Base-by-base conservation (phyloP, 2,113 vertebrate genomes). In the Aspiorhynchus laticeps region DNA sequence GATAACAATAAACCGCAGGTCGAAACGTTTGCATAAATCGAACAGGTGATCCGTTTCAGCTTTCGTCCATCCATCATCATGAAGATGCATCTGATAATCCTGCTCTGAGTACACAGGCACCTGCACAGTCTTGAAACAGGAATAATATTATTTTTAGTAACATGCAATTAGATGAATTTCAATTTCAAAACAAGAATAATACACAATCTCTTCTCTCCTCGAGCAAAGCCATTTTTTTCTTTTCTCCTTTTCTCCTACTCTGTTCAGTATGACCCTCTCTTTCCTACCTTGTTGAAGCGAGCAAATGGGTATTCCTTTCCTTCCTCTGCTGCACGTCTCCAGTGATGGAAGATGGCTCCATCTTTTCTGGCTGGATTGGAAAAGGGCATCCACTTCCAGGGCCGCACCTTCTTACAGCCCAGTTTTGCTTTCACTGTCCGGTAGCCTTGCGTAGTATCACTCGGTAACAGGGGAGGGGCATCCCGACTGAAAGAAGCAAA, bases 301-400 rank as follows among this genome's bases (percentile, higher is more conserved):
- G 98, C 97, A 74, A 99, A 99, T 9, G 98, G 98, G 88, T 99
- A 99, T 90, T 99, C 98, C 91, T 99, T 99, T 87, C 98, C 98
- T 89, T 99, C 98, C 84, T 99, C 98, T 10, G 98, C 97, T 56
- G 96, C 95, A 48, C 98, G 97, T 89, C 98, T 96, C 98, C 98
- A 99, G 93, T 99, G 98, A 92, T 98, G 97, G 92, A 99, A 99
- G 93, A 99, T 97, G 0, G 98, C 97, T 9, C 98, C 98, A 46
- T 99, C 98, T 88, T 97, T 97, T 51, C 98, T 96, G 0, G 98
- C 98, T 26, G 98, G 97, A 91, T 99, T 98, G 67, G 96, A 97
- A 90, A 99, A 99, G 14, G 98, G 97, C 97, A 99, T 99, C 98
- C 98, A 99, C 79, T 99, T 99, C 98, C 98, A 99, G 24, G 98